Evolutionary conservation across 2,888 invertebrate species (phyloP), one percentile per base, ranked within the genome.

Genomic region (Celastrina argiolus): DNA sequence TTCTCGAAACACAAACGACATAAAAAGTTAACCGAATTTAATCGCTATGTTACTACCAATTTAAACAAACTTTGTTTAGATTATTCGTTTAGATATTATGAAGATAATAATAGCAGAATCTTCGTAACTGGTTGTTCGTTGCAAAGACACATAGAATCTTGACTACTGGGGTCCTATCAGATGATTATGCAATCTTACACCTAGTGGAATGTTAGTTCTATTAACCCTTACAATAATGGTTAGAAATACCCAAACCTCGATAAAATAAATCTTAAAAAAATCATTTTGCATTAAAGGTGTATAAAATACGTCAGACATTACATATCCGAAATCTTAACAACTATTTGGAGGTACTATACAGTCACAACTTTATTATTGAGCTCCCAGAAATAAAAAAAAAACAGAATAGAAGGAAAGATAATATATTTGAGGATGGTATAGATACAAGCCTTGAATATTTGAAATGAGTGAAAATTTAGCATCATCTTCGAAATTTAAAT

Each of bases 121-220:
- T 45, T 45, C 10, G 18, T 18, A 18, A 26, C 16, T 10, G 10
- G 10, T 22, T 51, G 12, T 10, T 18, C 18, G 18, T 51, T 12
- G 22, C 22, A 26, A 26, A 31, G 2, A 31, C 22, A 51, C 22
- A 51, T 22, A 31, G 7, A 1, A 51, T 51, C 51, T 51, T 26
- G 51, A 26, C 51, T 51, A 51, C 12, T 10, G 14, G 12, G 4
- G 22, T 51, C 51, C 12, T 8, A 22, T 12, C 22, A 78, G 76
- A 80, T 76, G 84, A 87, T 87, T 88, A 88, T 81, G 81, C 80
- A 81, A 69, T 72, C 83, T 82, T 87, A 88, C 16, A 74, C 61
- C 83, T 88, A 90, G 65, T 87, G 88, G 88, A 90, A 88, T 89
- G 88, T 90, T 89, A 89, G 88, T 89, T 77, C 73, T 77, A 78